These are phyloP conservation scores for Agelas oroides DNA, from an alignment of 37 sponge, comb jelly and placozoan genomes.

Conservation along the genomic window DNA sequence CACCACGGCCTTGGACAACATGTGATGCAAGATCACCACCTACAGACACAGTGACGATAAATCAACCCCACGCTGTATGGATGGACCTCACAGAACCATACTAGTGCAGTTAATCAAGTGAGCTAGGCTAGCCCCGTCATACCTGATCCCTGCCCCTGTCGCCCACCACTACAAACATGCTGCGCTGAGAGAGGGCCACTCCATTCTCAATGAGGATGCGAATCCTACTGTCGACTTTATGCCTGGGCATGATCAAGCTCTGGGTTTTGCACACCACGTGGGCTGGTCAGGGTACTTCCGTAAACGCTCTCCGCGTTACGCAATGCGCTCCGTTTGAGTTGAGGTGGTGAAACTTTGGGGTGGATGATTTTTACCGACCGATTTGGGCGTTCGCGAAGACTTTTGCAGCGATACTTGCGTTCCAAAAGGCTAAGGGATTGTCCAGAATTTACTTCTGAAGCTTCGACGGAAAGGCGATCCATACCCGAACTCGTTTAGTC, in stretches of 20 bases:
- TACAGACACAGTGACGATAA: constrained; percentile 5
- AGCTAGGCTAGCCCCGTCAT: too few relatives aligned
- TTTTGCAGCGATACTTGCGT: too few relatives aligned
- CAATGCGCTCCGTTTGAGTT: too few relatives aligned
- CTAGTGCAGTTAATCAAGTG: too few relatives aligned
- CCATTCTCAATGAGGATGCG: constrained; percentile 89
- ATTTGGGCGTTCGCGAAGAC: too few relatives aligned
- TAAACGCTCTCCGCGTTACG: too few relatives aligned
- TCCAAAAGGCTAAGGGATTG: too few relatives aligned
- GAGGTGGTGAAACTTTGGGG: too few relatives aligned
- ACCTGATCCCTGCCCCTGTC: constrained; percentile 92
- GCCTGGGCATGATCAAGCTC: constrained; percentile 71
- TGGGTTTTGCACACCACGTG: constrained; percentile 16
- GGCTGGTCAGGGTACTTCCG: neutral
- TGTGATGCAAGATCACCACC: constrained; percentile 96
- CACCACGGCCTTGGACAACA: constrained; percentile 83
- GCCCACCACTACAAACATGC: constrained; percentile 89
- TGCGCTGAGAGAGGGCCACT: constrained; percentile 66
- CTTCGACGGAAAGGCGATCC: too few relatives aligned
- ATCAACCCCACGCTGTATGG: neutral
- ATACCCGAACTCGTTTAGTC: too few relatives aligned
- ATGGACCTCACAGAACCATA: neutral
- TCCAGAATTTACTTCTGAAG: too few relatives aligned
- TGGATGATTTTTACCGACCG: too few relatives aligned
- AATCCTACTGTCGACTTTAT: constrained; percentile 87